Percentiles rank a stretch among this genome's conserved stretches.
phyloP scores from a whole-genome alignment of 2,797 vertebrate species.

The Manis javanica region DNA sequence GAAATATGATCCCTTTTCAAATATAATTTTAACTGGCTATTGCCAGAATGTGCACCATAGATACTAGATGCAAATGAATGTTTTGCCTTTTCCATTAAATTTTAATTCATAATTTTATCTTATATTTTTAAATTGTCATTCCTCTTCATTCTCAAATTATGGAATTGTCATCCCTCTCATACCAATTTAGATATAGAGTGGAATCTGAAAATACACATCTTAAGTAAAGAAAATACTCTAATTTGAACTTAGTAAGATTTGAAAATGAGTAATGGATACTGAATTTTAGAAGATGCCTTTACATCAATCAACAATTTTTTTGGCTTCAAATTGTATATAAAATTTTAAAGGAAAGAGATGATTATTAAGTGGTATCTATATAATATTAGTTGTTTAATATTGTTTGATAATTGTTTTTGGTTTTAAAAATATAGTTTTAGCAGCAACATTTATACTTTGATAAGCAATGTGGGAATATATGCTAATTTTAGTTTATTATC shows the following conservation, averaged over 20 bases:
- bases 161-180: neutral
- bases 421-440: neutral
- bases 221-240: neutral
- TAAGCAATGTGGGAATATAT: neutral
- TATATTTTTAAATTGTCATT: neutral
- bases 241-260: neutral
- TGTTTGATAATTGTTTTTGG: neutral
- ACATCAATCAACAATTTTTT: neutral
- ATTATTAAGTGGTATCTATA: neutral
- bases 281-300: neutral
- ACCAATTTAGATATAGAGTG: neutral
- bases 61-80: neutral
- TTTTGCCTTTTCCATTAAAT: neutral
- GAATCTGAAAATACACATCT: neutral
- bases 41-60: neutral
- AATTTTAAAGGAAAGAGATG: neutral
- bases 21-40: neutral
- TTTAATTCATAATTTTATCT: neutral
- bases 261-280: neutral
- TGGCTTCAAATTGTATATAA: neutral
- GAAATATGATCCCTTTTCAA: neutral
- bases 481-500: neutral
- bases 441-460: neutral
- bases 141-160: neutral
- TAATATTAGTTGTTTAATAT: neutral